phyloP scores from a whole-genome alignment of 2,888 invertebrate genomes.

The Hedya salicella region DNA sequence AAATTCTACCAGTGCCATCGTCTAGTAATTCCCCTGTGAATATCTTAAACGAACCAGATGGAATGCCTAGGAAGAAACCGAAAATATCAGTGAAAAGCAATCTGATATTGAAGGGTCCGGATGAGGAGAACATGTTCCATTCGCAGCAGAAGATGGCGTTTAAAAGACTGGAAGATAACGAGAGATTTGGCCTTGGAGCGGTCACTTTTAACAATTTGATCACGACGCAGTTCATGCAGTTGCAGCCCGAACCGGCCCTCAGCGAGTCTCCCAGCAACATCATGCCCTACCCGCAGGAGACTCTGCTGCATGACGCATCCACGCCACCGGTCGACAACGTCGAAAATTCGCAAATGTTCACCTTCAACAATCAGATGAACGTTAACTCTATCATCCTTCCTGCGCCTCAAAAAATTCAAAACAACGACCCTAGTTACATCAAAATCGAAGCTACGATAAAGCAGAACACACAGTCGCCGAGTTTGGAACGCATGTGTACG shows the following conservation, averaged over 20 bases:
- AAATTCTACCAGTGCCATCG: conserved; percentile 75
- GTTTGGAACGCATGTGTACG: conserved; percentile 77
- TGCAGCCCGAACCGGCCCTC: conserved; percentile 70
- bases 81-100: conserved; percentile 84
- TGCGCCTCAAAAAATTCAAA: conserved; percentile 71
- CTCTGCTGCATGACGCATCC: conserved; percentile 63
- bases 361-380: conserved; percentile 74
- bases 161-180: conserved; percentile 73
- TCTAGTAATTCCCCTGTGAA: conserved; percentile 74
- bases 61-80: conserved; percentile 76
- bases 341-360: conserved; percentile 70
- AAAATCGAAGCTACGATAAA: conserved; percentile 78
- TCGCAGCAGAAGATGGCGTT: conserved; percentile 82
- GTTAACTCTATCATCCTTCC: conserved; percentile 73
- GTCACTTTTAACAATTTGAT: conserved; percentile 80
- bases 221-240: conserved; percentile 79
- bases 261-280: conserved; percentile 74
- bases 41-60: conserved; percentile 62
- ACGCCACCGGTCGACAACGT: conserved; percentile 69
- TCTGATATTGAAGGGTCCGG: conserved; percentile 79
- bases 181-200: conserved; percentile 73
- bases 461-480: conserved; percentile 79
- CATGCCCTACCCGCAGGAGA: conserved; percentile 70
- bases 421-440: conserved; percentile 77
- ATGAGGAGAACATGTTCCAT: conserved; percentile 80